Conservation (phyloP, 2,113 vertebrate species). For the Salvelinus sp. region DNA sequence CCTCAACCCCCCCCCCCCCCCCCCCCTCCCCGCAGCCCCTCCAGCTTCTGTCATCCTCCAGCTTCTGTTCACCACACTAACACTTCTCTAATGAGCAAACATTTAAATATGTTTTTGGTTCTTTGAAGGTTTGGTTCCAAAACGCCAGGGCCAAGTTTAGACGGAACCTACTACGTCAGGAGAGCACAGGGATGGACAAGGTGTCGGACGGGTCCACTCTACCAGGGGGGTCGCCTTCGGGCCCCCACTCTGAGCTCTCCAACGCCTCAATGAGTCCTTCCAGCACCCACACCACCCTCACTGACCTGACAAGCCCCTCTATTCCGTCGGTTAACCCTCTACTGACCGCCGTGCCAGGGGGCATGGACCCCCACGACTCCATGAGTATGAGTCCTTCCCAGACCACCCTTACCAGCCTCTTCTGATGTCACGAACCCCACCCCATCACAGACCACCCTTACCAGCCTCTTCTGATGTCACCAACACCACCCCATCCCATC, state of each 20-base stretch:
- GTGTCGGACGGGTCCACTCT: conserved; percentile 86
- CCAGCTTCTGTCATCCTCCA: background rate
- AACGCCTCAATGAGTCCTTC: conserved; percentile 97
- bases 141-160: conserved; percentile 98
- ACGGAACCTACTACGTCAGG: conserved; percentile 95
- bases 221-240: conserved; percentile 91
- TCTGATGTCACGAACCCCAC: conserved; percentile 79
- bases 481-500: conserved; percentile 69
- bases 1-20: background rate
- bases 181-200: conserved; percentile 93
- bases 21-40: background rate
- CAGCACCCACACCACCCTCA: conserved; percentile 94
- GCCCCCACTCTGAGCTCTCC: conserved; percentile 95
- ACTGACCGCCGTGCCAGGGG: conserved; percentile 85
- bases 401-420: conserved; percentile 97
- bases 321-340: conserved; percentile 97
- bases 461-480: conserved; percentile 94
- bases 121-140: conserved; percentile 94
- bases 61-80: background rate
- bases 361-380: conserved; percentile 88
- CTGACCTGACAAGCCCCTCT: conserved; percentile 96
- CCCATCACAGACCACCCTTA: conserved; percentile 86
- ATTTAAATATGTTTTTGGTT: background rate
- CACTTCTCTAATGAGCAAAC: too few relatives aligned
- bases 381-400: conserved; percentile 94